Base-by-base conservation (phyloP, 2,888 invertebrate genomes). In the Yponomeuta sedellus region DNA sequence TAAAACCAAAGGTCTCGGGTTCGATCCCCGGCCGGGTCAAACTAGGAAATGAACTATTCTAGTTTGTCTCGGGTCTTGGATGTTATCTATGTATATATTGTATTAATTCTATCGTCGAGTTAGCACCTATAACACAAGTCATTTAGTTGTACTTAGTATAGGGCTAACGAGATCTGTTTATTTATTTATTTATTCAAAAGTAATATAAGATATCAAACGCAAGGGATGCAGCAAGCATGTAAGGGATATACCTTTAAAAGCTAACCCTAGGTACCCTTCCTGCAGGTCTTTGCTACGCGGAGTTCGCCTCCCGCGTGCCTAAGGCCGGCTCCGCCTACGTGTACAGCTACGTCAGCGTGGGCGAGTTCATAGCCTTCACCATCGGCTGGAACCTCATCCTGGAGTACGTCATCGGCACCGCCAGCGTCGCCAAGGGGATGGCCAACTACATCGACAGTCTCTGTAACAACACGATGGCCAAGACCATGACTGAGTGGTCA, bases 361-460 rank as follows among this genome's bases (percentile, higher is more conserved):
- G 98, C 0, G 98, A 98, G 88, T 95, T 98, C 77, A 93, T 96
- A 61, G 98, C 97, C 1, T 98, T 98, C 84, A 92, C 96, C 57
- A 97, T 98, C 75, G 98, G 98, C 28, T 98, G 98, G 98, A 98
- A 97, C 85, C 93, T 98, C 64, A 96, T 98, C 72, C 82, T 98
- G 77, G 97, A 97, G 82, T 97, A 97, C 83, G 93, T 97, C 19
- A 96, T 97, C 68, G 97, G 95, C 34, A 94, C 95, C 0, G 95
- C 96, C 22, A 95, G 96, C 75, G 95, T 96, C 2, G 96, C 96
- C 22, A 94, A 95, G 93, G 95, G 72, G 73, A 93, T 96, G 78
- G 95, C 96, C 76, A 92, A 94, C 67, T 96, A 97, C 80, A 91
- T 96, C 68, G 96, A 97, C 81, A 93, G 94, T 12, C 78, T 96